Conservation (phyloP, 2,888 invertebrate species). For the Polyommatus iphigenia region DNA sequence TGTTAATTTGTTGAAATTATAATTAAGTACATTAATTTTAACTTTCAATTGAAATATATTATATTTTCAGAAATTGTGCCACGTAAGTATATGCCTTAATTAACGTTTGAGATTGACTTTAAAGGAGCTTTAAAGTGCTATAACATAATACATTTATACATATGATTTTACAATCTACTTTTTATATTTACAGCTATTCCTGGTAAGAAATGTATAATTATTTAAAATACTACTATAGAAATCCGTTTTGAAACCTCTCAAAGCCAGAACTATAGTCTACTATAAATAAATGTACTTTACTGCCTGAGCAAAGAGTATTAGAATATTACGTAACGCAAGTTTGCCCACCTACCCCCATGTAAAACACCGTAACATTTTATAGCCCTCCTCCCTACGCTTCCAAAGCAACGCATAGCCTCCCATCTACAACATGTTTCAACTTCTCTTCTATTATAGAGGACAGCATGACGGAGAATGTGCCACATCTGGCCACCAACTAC, state of each 20-base stretch:
- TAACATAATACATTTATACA: not conserved
- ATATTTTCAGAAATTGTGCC: constrained; percentile 57
- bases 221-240: not conserved
- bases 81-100: constrained; percentile 47
- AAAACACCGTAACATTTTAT: not conserved
- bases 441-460: constrained; percentile 51
- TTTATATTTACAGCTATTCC: constrained; percentile 47
- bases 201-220: constrained; percentile 44
- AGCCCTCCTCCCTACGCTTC: no score
- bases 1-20: not conserved
- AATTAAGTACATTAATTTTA: not conserved
- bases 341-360: no score
- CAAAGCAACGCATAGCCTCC: not conserved
- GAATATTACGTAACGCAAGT: no score
- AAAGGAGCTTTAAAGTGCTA: not conserved
- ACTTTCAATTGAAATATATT: not conserved
- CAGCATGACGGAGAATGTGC: constrained; percentile 38
- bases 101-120: not conserved
- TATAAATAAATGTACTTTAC: no score
- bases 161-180: not conserved
- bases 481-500: no score
- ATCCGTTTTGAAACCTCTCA: no score
- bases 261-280: no score
- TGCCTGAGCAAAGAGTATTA: no score
- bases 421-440: not conserved